Conservation (phyloP, 2,113 vertebrate species). For the Pomatorhinus ruficollis region DNA sequence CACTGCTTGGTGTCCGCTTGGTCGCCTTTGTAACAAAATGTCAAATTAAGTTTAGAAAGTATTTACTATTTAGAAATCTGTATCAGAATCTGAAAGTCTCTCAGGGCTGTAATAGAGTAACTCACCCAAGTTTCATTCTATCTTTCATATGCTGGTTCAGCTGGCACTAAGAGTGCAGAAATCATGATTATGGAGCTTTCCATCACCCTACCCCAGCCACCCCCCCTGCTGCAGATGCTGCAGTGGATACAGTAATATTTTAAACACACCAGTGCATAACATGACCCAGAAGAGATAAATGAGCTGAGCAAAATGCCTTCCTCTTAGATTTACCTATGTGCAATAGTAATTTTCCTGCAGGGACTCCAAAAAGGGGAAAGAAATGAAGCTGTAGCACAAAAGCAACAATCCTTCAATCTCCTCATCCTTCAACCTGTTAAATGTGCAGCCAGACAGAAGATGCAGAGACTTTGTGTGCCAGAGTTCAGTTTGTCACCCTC, state of each 20-base stretch:
- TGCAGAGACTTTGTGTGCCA: not conserved
- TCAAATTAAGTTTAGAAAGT: not conserved
- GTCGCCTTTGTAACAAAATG: not conserved
- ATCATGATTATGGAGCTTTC: not conserved
- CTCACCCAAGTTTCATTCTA: not conserved
- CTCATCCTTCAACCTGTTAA: not conserved
- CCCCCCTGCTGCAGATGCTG: not conserved
- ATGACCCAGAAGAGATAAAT: not conserved
- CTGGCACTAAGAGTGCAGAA: not conserved
- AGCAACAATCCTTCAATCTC: not conserved
- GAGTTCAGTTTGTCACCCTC: not conserved
- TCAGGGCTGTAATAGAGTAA: not conserved
- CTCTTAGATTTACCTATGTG: not conserved
- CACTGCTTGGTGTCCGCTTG: not conserved
- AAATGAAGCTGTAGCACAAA: not conserved
- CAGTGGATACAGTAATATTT: not conserved
- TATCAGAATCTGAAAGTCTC: not conserved
- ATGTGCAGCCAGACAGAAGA: not conserved
- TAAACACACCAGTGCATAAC: not conserved
- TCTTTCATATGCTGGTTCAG: not conserved
- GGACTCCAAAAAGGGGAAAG: not conserved
- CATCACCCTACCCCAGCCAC: not conserved
- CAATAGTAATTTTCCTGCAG: not conserved
- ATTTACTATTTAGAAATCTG: not conserved
- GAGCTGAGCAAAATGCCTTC: not conserved